phyloP scores from a whole-genome alignment of 64 coral and sea anemone species.

The Actinia equina region DNA sequence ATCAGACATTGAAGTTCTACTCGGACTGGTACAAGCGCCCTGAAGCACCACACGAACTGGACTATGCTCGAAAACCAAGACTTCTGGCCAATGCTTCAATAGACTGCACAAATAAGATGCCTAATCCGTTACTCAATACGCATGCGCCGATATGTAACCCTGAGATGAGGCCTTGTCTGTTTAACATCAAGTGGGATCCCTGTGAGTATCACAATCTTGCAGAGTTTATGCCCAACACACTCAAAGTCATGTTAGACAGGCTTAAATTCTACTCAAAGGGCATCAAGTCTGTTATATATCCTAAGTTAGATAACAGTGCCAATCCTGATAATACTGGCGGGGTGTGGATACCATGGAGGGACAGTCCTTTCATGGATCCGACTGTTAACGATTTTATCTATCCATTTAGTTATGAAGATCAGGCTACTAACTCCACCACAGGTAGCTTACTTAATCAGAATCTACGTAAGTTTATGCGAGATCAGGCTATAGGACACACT shows the following conservation, averaged over 20 bases:
- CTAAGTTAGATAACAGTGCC: slow-evolving; percentile 61
- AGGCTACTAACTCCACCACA: slow-evolving; percentile 27
- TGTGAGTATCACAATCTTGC: slow-evolving; percentile 99
- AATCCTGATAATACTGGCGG: slow-evolving; percentile 79
- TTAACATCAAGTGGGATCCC: slow-evolving; percentile 99
- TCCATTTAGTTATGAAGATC: slow-evolving; percentile 74
- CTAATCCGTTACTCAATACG: slow-evolving; percentile 86
- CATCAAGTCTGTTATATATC: slow-evolving; percentile 61
- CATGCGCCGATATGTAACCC: slow-evolving; percentile 94
- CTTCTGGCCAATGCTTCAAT: slow-evolving; percentile 53
- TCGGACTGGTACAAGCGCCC: slow-evolving; percentile 93
- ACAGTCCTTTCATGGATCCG: slow-evolving; percentile 54
- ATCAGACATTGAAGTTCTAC: slow-evolving; percentile 81
- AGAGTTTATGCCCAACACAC: slow-evolving; percentile 94
- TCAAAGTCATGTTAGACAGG: slow-evolving; percentile 95
- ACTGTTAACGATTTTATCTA: slow-evolving; percentile 75
- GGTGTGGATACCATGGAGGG: slow-evolving; percentile 85
- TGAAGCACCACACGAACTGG: slow-evolving; percentile 45
- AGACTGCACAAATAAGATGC: slow-evolving; percentile 78
- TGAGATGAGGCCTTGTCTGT: slow-evolving; percentile 85
- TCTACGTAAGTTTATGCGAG: slow-evolving; percentile 72
- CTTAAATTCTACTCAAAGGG: slow-evolving; percentile 71
- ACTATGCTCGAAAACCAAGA: slow-evolving; percentile 56
- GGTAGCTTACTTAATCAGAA: slow-evolving; percentile 39
- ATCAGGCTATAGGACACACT: slow-evolving; percentile 22